Conservation (phyloP, 2,113 vertebrate species). For the Anolis sagrei region DNA sequence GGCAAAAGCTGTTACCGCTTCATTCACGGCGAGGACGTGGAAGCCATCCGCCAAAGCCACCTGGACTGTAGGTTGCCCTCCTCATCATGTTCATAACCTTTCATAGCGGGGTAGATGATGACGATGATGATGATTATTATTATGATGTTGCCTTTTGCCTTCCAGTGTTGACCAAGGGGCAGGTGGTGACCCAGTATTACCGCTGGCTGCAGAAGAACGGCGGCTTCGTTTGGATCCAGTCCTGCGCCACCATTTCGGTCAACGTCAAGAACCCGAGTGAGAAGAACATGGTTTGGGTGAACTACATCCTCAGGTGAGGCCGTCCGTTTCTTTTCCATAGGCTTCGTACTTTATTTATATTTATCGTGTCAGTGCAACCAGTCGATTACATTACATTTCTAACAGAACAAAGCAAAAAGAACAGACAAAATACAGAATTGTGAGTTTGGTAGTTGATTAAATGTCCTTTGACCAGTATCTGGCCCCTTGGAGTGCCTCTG, state of each 20-base stretch:
- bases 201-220: conserved; percentile 90
- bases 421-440: too few species aligned
- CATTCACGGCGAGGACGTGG: conserved; percentile 87
- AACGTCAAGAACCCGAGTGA: conserved; percentile 90
- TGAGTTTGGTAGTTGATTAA: too few species aligned
- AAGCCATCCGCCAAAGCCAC: conserved; percentile 86
- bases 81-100: rapidly evolving
- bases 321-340: too few species aligned
- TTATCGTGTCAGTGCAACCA: too few species aligned
- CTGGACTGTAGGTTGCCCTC: conserved; percentile 78
- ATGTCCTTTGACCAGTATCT: too few species aligned
- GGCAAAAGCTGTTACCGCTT: conserved; percentile 91
- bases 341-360: too few species aligned
- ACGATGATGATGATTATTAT: too few species aligned
- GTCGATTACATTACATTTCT: too few species aligned
- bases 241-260: conserved; percentile 88
- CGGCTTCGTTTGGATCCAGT: conserved; percentile 91
- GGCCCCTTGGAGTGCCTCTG: too few species aligned
- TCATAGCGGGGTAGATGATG: too few species aligned
- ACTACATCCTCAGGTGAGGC: conserved; percentile 88
- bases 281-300: conserved; percentile 93
- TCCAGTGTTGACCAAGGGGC: conserved; percentile 89
- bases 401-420: too few species aligned
- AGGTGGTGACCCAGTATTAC: conserved; percentile 89
- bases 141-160: too few species aligned